Percentiles rank a stretch among this genome's conserved stretches.
Evolutionary conservation across 2,888 invertebrate species (phyloP).

Genomic region (Drosophila paranaensis): DNA sequence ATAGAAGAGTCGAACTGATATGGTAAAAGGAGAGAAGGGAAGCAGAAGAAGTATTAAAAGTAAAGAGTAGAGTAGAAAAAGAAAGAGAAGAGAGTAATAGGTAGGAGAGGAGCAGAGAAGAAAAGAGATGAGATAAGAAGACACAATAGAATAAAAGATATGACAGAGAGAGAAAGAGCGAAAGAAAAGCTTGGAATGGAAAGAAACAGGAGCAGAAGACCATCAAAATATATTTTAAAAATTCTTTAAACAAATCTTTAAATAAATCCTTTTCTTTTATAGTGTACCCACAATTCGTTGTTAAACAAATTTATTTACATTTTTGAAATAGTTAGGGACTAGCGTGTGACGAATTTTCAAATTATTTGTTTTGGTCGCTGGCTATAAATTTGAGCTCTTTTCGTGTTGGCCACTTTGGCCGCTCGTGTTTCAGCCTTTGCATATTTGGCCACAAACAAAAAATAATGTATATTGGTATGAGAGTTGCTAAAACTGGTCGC

Average conservation of each 20-base stretch:
- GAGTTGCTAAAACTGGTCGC: constrained; percentile 41
- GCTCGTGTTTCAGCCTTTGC: constrained; percentile 44
- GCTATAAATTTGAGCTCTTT: constrained; percentile 70
- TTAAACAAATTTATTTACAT: neutral
- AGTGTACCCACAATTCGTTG: constrained; percentile 6
- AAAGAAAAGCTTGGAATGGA: no score
- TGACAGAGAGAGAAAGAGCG: no score
- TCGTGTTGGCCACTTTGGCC: constrained; percentile 58
- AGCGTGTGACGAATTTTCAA: constrained; percentile 78
- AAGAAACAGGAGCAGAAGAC: no score
- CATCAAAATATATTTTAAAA: no score
- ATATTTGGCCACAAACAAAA: constrained; percentile 60
- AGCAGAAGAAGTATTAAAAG: no score
- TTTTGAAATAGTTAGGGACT: constrained; percentile 39
- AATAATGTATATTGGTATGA: constrained; percentile 20
- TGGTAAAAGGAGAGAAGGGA: no score
- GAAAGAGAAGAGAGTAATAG: no score
- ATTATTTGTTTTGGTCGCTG: constrained; percentile 75
- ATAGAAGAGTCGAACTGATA: neutral
- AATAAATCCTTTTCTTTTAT: neutral
- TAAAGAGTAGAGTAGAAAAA: no score
- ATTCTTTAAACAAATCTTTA: no score
- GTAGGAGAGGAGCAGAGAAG: neutral
- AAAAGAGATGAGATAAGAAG: neutral
- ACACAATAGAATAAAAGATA: no score